phyloP scores from a whole-genome alignment of 2,797 vertebrate species.

The Labeo calbasu region DNA sequence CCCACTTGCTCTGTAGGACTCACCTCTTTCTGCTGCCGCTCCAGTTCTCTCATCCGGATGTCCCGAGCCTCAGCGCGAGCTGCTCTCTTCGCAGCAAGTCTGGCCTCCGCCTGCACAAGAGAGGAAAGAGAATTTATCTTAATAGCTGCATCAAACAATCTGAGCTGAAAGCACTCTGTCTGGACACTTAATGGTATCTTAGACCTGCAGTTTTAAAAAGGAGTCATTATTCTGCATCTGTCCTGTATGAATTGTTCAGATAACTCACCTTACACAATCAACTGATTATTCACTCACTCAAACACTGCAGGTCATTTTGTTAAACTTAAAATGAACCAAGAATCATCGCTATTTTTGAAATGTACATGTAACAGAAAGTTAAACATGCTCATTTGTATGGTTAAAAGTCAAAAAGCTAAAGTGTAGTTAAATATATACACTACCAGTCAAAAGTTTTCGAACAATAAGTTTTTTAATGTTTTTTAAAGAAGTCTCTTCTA shows the following conservation, averaged over 20 bases:
- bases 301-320: not conserved
- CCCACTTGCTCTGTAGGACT: not conserved
- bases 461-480: too few species aligned
- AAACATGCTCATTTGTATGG: too few species aligned
- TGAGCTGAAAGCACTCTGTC: not conserved
- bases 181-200: not conserved
- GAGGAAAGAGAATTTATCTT: conserved; percentile 60
- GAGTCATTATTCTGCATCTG: not conserved
- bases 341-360: not conserved
- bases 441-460: too few species aligned
- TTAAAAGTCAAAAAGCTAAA: too few species aligned
- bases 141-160: not conserved
- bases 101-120: conserved; percentile 89
- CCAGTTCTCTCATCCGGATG: conserved; percentile 96
- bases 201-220: not conserved
- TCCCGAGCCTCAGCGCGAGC: conserved; percentile 97
- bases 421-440: too few species aligned
- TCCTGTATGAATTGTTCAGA: not conserved
- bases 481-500: too few species aligned
- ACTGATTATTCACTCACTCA: not conserved
- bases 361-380: too few species aligned
- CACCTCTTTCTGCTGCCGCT: conserved; percentile 97
- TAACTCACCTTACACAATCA: not conserved
- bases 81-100: conserved; percentile 94
- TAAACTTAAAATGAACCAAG: not conserved